These are phyloP conservation scores for Harpalus rufipes DNA, from an alignment of 2,888 invertebrate genomes.

Conservation along the genomic window DNA sequence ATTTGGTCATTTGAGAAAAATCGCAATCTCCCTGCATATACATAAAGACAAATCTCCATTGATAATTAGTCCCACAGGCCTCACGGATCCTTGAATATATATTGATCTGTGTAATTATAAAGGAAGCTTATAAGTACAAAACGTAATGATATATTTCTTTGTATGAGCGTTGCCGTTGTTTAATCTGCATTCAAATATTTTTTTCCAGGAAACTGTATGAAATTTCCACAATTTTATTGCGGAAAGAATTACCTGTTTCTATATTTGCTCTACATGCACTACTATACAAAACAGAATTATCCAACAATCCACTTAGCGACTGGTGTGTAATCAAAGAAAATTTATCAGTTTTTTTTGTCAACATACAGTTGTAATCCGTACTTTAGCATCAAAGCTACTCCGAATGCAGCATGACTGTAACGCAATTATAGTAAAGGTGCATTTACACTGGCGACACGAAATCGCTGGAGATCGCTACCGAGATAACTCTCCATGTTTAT, in stretches of 20 bases:
- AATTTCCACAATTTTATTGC: constrained; percentile 3
- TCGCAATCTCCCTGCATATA: no score
- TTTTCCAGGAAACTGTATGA: background rate
- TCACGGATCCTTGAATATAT: no score
- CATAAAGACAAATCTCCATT: no score
- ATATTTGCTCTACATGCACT: background rate
- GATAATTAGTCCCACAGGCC: no score
- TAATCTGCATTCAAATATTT: background rate
- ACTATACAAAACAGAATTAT: background rate
- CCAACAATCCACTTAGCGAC: background rate
- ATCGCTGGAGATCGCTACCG: background rate
- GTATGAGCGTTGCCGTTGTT: no score
- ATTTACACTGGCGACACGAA: constrained; percentile 33
- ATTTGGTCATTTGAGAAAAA: no score
- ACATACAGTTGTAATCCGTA: background rate
- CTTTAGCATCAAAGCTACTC: background rate
- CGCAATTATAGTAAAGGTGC: constrained; percentile 18
- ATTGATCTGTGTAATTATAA: no score
- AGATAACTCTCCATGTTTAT: constrained; percentile 37
- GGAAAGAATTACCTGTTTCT: background rate
- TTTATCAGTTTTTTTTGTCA: constrained; percentile 2
- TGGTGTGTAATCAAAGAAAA: constrained; percentile 30
- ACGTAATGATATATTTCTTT: no score
- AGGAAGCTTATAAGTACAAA: no score
- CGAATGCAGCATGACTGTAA: background rate